Evolutionary conservation across 2,113 vertebrate genomes (phyloP).

Genomic region (Mionectes macconnelli): DNA sequence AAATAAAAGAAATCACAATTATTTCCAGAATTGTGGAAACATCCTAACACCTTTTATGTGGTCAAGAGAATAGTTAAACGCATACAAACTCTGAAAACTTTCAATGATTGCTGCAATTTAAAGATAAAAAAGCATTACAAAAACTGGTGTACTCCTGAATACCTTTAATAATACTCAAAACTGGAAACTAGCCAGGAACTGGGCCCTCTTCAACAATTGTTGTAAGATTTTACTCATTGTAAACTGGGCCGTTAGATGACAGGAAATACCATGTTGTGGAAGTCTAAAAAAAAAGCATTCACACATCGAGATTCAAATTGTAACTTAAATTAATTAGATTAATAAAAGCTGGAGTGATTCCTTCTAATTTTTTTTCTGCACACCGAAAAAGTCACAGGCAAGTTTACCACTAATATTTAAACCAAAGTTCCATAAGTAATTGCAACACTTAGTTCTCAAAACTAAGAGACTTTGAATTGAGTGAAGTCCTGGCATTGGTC

Average conservation of each 20-base stretch:
- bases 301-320: neutral
- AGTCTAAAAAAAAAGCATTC: neutral
- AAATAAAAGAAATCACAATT: neutral
- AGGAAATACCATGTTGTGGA: neutral
- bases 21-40: neutral
- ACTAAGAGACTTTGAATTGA: neutral
- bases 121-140: neutral
- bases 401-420: neutral
- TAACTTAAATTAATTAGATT: neutral
- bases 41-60: neutral
- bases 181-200: neutral
- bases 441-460: neutral
- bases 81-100: neutral
- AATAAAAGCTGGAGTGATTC: neutral
- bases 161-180: neutral
- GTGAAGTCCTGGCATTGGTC: neutral
- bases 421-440: neutral
- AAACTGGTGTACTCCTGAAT: neutral
- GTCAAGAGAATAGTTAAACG: neutral
- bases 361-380: neutral
- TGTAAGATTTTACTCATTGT: neutral
- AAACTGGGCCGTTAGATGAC: neutral
- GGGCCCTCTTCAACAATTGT: neutral
- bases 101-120: neutral
- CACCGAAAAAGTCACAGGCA: neutral